Percentiles rank a stretch among this genome's conserved stretches.
phyloP scores from a whole-genome alignment of 2,888 invertebrate species.

The Gymnosoma rotundatum region DNA sequence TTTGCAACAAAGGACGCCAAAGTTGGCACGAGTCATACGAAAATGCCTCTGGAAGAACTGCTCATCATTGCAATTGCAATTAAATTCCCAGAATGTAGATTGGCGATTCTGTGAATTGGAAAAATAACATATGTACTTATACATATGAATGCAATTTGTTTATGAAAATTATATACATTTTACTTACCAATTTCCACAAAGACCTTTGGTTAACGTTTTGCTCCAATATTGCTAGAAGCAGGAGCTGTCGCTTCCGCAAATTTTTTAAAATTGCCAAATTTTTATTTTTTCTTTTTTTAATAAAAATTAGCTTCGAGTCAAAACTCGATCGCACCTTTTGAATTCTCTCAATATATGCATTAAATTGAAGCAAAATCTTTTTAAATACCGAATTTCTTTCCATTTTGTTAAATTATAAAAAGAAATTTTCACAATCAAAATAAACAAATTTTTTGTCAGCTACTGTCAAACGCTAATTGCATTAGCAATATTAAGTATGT shows the following conservation, averaged over 20 bases:
- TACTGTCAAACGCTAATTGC: too few species aligned
- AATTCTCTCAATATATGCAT: neutral
- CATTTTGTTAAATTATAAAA: neutral
- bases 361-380: neutral
- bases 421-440: too few species aligned
- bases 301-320: neutral
- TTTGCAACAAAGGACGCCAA: neutral
- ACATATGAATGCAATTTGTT: neutral
- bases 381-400: neutral
- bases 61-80: slow-evolving; percentile 27
- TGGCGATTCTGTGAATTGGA: slow-evolving; percentile 21
- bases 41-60: slow-evolving; percentile 28
- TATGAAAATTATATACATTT: neutral
- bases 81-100: slow-evolving; percentile 20
- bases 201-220: slow-evolving; percentile 12
- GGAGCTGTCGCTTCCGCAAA: slow-evolving; percentile 5
- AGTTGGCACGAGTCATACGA: slow-evolving; percentile 26
- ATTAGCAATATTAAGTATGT: too few species aligned
- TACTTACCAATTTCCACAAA: slow-evolving; percentile 24
- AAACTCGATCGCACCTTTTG: neutral
- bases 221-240: slow-evolving; percentile 11
- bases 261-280: slow-evolving; percentile 10
- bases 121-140: neutral
- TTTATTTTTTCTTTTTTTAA: neutral
- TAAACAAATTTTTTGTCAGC: too few species aligned